Evolutionary conservation across 2,113 vertebrate genomes (phyloP).

Genomic region (Murina feae): DNA sequence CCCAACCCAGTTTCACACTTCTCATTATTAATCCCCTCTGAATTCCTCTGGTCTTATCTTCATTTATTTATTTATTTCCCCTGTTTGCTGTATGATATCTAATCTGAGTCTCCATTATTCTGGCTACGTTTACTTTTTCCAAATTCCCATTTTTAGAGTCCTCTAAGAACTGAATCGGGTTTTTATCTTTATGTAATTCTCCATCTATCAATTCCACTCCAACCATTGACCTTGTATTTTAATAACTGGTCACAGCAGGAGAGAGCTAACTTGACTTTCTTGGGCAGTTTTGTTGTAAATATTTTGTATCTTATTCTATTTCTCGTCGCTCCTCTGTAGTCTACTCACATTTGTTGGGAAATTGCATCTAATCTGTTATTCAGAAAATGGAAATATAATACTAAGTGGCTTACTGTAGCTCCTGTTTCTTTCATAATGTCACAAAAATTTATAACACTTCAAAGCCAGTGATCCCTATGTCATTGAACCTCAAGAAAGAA

Average conservation of each 20-base stretch:
- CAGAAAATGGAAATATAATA: slow-evolving; percentile 44
- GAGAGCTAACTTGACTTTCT: slow-evolving; percentile 1
- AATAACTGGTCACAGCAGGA: background rate
- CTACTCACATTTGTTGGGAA: slow-evolving; percentile 35
- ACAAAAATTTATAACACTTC: slow-evolving; percentile 55
- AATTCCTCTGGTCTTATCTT: background rate
- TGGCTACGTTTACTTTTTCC: background rate
- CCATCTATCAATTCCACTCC: slow-evolving; percentile 12
- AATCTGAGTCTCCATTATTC: background rate
- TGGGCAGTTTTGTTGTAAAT: background rate
- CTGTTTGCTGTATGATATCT: background rate
- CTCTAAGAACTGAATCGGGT: background rate
- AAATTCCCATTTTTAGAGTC: slow-evolving; percentile 12
- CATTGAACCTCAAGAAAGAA: slow-evolving; percentile 37
- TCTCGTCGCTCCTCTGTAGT: slow-evolving; percentile 13
- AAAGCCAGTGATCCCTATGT: slow-evolving; percentile 42
- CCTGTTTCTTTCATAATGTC: slow-evolving; percentile 53
- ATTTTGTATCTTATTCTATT: slow-evolving; percentile 37
- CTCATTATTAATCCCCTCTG: background rate
- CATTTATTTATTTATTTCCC: background rate
- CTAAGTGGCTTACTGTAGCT: slow-evolving; percentile 52
- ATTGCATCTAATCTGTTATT: slow-evolving; percentile 55
- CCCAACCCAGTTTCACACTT: background rate
- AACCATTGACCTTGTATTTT: background rate
- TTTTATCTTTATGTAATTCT: slow-evolving; percentile 35